Percentiles rank a stretch among this genome's conserved stretches.
phyloP scores from a whole-genome alignment of 2,888 invertebrate genomes.

The Acleris literana region DNA sequence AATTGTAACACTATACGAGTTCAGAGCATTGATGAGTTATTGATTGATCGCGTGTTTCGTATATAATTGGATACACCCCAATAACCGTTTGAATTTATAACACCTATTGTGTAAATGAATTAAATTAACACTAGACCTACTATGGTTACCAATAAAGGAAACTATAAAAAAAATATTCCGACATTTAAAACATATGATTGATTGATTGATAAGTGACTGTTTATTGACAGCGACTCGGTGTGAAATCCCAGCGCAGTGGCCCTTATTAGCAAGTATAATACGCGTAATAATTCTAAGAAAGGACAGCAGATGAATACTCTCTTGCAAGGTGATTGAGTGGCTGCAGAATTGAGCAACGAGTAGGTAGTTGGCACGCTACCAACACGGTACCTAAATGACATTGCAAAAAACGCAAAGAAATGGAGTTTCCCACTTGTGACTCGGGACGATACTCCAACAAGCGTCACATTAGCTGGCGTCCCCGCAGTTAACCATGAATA shows the following conservation, averaged over 20 bases:
- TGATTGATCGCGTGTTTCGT: constrained; percentile 29
- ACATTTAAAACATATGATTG: too few species aligned
- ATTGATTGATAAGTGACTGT: too few species aligned
- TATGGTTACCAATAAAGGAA: too few species aligned
- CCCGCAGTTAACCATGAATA: constrained; percentile 10
- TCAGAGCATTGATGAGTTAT: constrained; percentile 25
- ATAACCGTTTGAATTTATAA: constrained; percentile 17
- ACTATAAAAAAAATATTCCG: too few species aligned
- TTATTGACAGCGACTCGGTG: too few species aligned
- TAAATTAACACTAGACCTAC: background rate
- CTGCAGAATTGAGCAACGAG: constrained; percentile 25
- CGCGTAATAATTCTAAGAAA: constrained; percentile 22
- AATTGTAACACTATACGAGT: constrained; percentile 24
- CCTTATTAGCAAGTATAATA: too few species aligned
- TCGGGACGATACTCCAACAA: constrained; percentile 9
- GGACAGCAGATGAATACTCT: constrained; percentile 10
- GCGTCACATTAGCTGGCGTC: constrained; percentile 22
- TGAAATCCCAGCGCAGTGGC: too few species aligned
- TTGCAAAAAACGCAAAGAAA: constrained; percentile 20
- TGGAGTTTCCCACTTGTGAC: constrained; percentile 22
- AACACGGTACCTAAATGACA: constrained; percentile 27
- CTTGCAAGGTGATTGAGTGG: constrained; percentile 25
- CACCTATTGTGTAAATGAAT: constrained; percentile 2
- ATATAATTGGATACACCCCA: constrained; percentile 31
- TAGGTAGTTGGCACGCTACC: constrained; percentile 31